phyloP scores from a whole-genome alignment of 64 coral and sea anemone genomes.

The Dendrophyllia cribrosa region DNA sequence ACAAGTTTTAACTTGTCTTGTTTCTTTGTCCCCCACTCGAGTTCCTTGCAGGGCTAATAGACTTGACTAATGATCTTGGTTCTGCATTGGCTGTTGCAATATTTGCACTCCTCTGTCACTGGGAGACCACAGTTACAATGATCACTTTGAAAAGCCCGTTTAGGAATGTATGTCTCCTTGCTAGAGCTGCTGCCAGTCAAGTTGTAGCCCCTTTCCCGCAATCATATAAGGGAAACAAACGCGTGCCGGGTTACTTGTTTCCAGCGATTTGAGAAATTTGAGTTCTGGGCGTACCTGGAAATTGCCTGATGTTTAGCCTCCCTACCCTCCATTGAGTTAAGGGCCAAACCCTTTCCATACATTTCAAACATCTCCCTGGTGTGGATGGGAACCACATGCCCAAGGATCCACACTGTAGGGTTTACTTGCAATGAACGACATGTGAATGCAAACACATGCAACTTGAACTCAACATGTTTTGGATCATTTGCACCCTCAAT shows the following conservation, averaged over 20 bases:
- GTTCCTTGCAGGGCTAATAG: neutral
- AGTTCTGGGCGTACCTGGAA: constrained; percentile 16
- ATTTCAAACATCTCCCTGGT: constrained; percentile 45
- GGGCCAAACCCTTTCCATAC: constrained; percentile 41
- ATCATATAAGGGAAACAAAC: constrained; percentile 42
- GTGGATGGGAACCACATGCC: constrained; percentile 51
- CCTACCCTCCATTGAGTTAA: constrained; percentile 55
- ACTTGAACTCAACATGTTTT: constrained; percentile 3
- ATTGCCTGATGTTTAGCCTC: constrained; percentile 58
- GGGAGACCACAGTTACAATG: constrained; percentile 54
- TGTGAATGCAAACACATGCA: constrained; percentile 66
- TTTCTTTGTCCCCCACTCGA: neutral
- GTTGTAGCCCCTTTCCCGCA: constrained; percentile 30
- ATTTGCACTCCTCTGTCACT: constrained; percentile 27
- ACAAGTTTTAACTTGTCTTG: too few relatives aligned
- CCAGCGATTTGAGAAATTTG: neutral
- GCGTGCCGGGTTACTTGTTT: constrained; percentile 46
- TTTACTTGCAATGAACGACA: constrained; percentile 21
- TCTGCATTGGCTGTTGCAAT: constrained; percentile 20
- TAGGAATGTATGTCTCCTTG: constrained; percentile 31
- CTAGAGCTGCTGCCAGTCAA: neutral
- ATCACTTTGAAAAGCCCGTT: neutral
- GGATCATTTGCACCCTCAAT: constrained; percentile 44
- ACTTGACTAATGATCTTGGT: neutral
- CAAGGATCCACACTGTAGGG: constrained; percentile 31